A percentile compares a stretch with the other conserved stretches of the same genome.
Conservation (phyloP, 1,140 invertebrate genomes). For the Drosophila paulistorum region DNA sequence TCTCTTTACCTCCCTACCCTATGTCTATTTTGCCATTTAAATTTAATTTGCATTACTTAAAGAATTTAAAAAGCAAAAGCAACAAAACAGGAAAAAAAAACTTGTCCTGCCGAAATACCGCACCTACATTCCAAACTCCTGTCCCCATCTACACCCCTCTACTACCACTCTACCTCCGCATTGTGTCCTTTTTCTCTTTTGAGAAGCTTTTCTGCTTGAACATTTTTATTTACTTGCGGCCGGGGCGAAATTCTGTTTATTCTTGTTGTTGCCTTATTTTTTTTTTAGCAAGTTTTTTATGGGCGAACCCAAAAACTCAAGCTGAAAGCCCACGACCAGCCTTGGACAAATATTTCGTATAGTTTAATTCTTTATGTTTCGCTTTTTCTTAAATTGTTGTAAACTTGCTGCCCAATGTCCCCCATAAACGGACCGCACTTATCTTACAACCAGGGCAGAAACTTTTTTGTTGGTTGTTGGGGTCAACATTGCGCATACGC, state of each 20-base stretch:
- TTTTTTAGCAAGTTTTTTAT: slow-evolving; percentile 67
- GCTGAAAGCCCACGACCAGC: slow-evolving; percentile 19
- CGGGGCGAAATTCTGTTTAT: slow-evolving; percentile 73
- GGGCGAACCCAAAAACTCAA: slow-evolving; percentile 4
- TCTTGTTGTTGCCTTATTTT: slow-evolving; percentile 2
- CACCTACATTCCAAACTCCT: slow-evolving; percentile 28
- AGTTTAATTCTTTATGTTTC: slow-evolving; percentile 54
- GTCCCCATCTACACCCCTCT: background rate
- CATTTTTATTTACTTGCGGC: slow-evolving; percentile 79
- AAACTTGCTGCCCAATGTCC: slow-evolving; percentile 42
- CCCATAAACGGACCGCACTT: slow-evolving; percentile 24
- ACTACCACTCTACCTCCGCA: background rate
- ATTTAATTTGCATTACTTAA: slow-evolving; percentile 81
- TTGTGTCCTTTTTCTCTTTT: slow-evolving; percentile 49
- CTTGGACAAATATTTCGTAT: slow-evolving; percentile 46
- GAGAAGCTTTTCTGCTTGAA: slow-evolving; percentile 78
- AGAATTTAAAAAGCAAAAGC: slow-evolving; percentile 79
- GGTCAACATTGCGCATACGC: slow-evolving; percentile 72
- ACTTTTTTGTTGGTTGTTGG: slow-evolving; percentile 37
- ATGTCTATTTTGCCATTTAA: slow-evolving; percentile 79
- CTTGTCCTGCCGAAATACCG: slow-evolving; percentile 51
- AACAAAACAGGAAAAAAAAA: slow-evolving; percentile 1
- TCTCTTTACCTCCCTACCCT: slow-evolving; percentile 37
- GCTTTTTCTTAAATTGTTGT: slow-evolving; percentile 53
- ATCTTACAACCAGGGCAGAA: slow-evolving; percentile 20